Percentiles rank a stretch among this genome's conserved stretches.
Evolutionary conservation across 2,888 invertebrate genomes (phyloP).

Genomic region (Leuctra nigra): DNA sequence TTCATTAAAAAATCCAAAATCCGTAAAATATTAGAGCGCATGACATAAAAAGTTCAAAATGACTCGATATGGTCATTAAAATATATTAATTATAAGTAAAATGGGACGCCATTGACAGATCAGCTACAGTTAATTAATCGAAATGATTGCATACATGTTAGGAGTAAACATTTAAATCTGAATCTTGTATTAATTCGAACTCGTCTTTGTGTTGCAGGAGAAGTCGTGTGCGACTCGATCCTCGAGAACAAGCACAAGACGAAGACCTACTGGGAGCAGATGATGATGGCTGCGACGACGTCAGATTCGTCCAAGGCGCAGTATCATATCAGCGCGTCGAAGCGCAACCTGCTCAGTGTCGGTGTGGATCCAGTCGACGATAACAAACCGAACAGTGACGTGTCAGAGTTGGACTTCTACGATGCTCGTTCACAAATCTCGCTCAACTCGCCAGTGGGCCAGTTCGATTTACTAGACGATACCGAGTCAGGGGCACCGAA

Average conservation of each 20-base stretch:
- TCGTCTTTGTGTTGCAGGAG: constrained; percentile 34
- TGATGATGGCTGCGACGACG: constrained; percentile 33
- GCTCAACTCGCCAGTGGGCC: constrained; percentile 18
- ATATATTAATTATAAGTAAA: no score
- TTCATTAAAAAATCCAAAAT: no score
- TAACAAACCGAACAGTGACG: constrained; percentile 25
- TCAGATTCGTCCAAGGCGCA: constrained; percentile 11
- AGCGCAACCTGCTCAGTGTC: constrained; percentile 1
- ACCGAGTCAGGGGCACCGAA: constrained; percentile 22
- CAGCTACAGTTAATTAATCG: no score
- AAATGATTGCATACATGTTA: no score
- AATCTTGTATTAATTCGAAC: no score
- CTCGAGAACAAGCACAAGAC: constrained; percentile 35
- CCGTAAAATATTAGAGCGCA: no score
- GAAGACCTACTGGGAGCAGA: constrained; percentile 36
- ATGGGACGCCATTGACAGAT: no score
- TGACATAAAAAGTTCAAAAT: no score
- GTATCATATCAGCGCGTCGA: background rate
- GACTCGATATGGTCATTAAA: no score
- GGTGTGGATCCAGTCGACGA: constrained; percentile 17
- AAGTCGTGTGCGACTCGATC: constrained; percentile 36
- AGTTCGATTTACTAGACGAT: constrained; percentile 18
- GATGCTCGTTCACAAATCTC: constrained; percentile 28
- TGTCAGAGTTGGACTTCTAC: constrained; percentile 28
- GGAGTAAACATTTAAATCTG: no score